A percentile compares a stretch with the other conserved stretches of the same genome.
Conservation (phyloP, 2,113 vertebrate species). For the Carlito syrichta region DNA sequence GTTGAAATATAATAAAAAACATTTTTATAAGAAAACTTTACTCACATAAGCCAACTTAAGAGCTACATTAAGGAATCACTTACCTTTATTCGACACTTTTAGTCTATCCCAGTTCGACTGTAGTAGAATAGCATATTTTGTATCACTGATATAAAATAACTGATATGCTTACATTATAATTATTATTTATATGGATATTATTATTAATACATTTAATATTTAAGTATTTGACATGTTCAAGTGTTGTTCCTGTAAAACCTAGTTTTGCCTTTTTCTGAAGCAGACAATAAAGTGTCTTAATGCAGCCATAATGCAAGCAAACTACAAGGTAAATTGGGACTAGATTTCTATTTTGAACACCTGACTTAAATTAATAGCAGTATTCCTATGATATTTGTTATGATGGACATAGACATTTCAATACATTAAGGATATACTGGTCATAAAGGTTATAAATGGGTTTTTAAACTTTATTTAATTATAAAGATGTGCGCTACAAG, state of each 20-base stretch:
- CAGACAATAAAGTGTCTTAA: neutral
- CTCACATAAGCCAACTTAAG: neutral
- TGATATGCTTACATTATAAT: neutral
- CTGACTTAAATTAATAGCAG: neutral
- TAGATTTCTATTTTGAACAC: neutral
- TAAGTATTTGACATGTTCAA: neutral
- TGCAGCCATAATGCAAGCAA: neutral
- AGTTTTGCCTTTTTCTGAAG: neutral
- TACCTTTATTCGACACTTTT: neutral
- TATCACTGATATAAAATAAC: neutral
- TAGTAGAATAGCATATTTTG: neutral
- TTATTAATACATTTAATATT: constrained; percentile 5
- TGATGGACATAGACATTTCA: constrained; percentile 9
- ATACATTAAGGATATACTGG: neutral
- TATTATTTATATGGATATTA: neutral
- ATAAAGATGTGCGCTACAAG: too few species aligned
- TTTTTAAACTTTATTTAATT: too few species aligned
- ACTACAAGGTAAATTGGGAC: neutral
- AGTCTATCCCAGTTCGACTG: neutral
- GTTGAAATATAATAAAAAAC: neutral
- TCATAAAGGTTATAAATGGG: too few species aligned
- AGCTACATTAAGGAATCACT: neutral
- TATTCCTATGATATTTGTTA: neutral
- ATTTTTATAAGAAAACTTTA: neutral
- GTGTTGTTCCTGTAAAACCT: neutral